A percentile compares a stretch with the other conserved stretches of the same genome.
Evolutionary conservation across 2,113 vertebrate species (phyloP).

Genomic region (Bombycilla garrulus): DNA sequence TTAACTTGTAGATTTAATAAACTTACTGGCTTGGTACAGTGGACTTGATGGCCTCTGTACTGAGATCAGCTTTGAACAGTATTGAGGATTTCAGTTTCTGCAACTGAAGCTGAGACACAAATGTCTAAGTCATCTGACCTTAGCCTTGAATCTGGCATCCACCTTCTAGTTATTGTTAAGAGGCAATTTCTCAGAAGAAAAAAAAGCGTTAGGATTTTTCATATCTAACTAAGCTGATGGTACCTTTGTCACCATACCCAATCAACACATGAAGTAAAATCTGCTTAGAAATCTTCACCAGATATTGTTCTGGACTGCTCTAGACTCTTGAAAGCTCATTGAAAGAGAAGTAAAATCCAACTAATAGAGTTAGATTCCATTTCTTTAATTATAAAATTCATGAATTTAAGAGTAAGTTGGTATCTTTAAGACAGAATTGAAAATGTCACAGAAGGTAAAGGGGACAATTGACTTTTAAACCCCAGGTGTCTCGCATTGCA

Average conservation of each 20-base stretch:
- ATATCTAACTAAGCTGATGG: neutral
- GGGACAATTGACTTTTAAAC: neutral
- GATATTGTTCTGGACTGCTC: neutral
- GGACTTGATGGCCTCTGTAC: neutral
- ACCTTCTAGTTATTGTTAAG: neutral
- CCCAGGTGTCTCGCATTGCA: neutral
- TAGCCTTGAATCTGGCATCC: neutral
- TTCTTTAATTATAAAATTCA: neutral
- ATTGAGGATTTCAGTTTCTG: neutral
- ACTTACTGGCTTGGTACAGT: neutral
- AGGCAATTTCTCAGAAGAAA: neutral
- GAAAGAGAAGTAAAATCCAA: neutral
- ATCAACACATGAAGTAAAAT: neutral
- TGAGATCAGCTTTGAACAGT: neutral
- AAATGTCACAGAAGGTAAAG: neutral
- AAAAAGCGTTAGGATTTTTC: neutral
- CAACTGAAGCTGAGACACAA: neutral
- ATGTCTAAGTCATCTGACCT: neutral
- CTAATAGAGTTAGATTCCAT: neutral
- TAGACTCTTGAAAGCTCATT: neutral
- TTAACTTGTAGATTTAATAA: neutral
- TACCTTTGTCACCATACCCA: fast-evolving
- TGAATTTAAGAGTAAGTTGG: neutral
- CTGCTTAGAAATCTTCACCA: neutral
- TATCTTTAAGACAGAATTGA: neutral